These are phyloP conservation scores for Phataginus tricuspis DNA, from an alignment of 2,797 vertebrate species.

Conservation along the genomic window DNA sequence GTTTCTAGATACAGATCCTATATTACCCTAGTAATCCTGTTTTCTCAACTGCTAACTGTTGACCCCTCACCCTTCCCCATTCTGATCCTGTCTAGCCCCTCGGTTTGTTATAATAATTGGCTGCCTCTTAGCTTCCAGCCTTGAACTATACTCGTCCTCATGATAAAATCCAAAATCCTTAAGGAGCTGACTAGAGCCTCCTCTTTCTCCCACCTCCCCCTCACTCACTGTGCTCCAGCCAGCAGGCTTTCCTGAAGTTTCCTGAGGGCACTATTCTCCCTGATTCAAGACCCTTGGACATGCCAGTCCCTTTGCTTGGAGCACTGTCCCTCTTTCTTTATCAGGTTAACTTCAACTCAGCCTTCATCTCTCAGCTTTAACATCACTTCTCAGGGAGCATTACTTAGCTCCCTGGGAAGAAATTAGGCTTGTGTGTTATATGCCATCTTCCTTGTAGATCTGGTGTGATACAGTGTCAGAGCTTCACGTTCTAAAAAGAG, in stretches of 20 bases:
- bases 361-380: neutral
- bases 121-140: neutral
- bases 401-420: neutral
- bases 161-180: neutral
- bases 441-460: neutral
- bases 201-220: neutral
- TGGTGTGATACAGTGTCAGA: neutral
- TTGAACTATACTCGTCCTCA: neutral
- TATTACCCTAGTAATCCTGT: neutral
- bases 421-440: neutral
- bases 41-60: neutral
- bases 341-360: neutral
- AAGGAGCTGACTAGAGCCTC: neutral
- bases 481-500: neutral
- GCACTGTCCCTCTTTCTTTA: neutral
- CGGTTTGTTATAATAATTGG: neutral
- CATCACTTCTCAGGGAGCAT: neutral
- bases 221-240: neutral
- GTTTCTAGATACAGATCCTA: neutral
- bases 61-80: neutral
- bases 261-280: neutral
- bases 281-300: neutral
- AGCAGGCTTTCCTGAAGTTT: neutral
- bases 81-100: neutral
- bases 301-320: neutral